Evolutionary conservation across 64 coral and sea anemone species (phyloP), one percentile per base, ranked within the genome.

Genomic region (Dendronephthya gigantea): DNA sequence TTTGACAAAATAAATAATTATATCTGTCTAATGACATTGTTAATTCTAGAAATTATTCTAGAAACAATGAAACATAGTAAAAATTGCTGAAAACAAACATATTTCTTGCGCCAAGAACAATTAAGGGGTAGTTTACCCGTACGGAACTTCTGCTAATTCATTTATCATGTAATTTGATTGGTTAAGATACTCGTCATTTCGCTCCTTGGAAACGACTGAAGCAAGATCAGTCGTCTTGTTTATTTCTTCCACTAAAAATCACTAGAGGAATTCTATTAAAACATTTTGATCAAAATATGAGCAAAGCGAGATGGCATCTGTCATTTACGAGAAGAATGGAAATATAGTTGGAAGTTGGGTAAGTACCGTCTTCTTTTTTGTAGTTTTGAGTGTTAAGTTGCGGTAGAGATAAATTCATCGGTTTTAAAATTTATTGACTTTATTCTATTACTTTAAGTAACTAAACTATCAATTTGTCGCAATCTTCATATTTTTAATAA

Each of bases 291-390:
- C 19, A 5, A 62, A 22, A 62, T 62, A 23, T 62, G 55, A 62
- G 55, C 55, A n/a, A 62, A 62, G 15, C 29, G 29, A 34, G 15
- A 79, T 79, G 72, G 72, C 72, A 7, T 79, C 72, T 34, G 72
- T 79, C 15, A 14, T 36, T 79, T 79, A 79, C 72, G 72, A 79
- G 22, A 35, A 79, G 12, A 79, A 79, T 34, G 15, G 36, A 28
- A 29, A 79, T 79, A 79, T 79, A 35, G 72, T 79, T 79, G 72
- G 72, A 19, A 79, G 72, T 34, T 79, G 72, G 72, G 72, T 79
- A 33, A 29, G 72, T 79, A 68, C 1, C 27, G 90, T 92, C 89
- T 97, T 83, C 87, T 86, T 92, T 49, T 96, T 4, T 11, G 41
- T 45, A 45, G 41, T 45, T 45, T 45, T 45, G n/a, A n/a, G n/a